phyloP scores from a whole-genome alignment of 2,113 vertebrate species.

The Riparia riparia region DNA sequence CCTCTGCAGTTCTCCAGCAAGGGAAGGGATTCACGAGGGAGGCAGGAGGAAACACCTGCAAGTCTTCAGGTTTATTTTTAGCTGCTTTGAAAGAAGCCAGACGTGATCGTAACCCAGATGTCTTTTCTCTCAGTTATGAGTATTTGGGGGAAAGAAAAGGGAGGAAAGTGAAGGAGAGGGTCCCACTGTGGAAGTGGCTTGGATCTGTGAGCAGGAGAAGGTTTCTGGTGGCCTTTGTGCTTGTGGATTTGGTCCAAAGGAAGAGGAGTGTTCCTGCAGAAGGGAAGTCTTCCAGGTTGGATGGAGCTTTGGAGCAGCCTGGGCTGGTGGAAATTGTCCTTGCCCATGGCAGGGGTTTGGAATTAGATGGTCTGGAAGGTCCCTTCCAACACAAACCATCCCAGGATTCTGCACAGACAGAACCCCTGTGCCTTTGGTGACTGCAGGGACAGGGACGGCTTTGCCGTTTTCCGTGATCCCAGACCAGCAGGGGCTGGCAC shows the following conservation, averaged over 20 bases:
- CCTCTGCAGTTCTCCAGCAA: not conserved
- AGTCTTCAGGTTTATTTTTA: not conserved
- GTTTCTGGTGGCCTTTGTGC: not conserved
- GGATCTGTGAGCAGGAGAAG: not conserved
- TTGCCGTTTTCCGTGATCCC: not conserved
- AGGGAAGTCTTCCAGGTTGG: not conserved
- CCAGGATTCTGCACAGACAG: not conserved
- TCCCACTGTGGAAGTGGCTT: not conserved
- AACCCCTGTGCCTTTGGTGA: not conserved
- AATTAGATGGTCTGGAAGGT: not conserved
- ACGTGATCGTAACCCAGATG: rapidly evolving
- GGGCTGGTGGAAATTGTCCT: not conserved
- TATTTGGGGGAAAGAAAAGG: not conserved
- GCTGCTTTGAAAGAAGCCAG: not conserved
- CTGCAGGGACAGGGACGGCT: not conserved
- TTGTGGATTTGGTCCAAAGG: not conserved
- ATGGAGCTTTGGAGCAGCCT: not conserved
- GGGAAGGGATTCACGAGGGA: not conserved
- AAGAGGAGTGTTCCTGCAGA: not conserved
- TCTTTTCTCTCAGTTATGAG: not conserved
- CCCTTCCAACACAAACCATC: not conserved
- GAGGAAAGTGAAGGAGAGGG: not conserved
- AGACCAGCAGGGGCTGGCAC: not conserved
- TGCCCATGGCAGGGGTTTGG: not conserved
- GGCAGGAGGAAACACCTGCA: not conserved